phyloP scores from a whole-genome alignment of 2,797 vertebrate genomes.

The Sarcophilus harrisii region DNA sequence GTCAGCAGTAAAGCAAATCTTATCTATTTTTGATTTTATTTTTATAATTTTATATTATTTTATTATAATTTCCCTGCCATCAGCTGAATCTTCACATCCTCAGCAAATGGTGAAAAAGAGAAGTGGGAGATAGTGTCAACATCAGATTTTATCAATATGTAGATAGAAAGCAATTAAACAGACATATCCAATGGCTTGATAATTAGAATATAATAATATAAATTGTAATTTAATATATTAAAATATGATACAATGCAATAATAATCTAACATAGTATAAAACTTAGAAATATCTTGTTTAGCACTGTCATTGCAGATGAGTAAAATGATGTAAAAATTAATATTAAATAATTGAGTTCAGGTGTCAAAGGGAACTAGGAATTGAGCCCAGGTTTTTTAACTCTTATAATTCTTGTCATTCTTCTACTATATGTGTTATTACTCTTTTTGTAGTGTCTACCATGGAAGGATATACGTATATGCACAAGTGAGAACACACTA shows the following conservation, averaged over 20 bases:
- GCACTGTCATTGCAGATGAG: not conserved
- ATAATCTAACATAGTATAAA: not conserved
- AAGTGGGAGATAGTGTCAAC: not conserved
- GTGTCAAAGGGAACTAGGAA: not conserved
- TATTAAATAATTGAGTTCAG: not conserved
- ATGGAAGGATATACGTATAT: not conserved
- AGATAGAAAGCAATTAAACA: not conserved
- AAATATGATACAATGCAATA: not conserved
- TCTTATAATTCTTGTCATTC: not conserved
- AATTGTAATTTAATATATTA: not conserved
- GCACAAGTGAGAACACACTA: not conserved
- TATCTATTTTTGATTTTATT: too few species aligned
- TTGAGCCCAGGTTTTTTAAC: not conserved
- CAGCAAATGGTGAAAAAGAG: not conserved
- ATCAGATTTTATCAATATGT: not conserved
- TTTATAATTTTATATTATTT: too few species aligned
- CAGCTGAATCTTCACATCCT: not conserved
- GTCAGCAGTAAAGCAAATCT: not conserved
- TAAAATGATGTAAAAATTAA: not conserved
- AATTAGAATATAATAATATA: not conserved
- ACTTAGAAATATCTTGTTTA: not conserved
- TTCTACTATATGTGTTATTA: not conserved
- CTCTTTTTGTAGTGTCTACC: not conserved
- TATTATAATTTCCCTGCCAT: not conserved
- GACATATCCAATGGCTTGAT: not conserved